These are phyloP conservation scores for Sebastes schlegelii DNA, from an alignment of 2,113 vertebrate species.

Conservation along the genomic window DNA sequence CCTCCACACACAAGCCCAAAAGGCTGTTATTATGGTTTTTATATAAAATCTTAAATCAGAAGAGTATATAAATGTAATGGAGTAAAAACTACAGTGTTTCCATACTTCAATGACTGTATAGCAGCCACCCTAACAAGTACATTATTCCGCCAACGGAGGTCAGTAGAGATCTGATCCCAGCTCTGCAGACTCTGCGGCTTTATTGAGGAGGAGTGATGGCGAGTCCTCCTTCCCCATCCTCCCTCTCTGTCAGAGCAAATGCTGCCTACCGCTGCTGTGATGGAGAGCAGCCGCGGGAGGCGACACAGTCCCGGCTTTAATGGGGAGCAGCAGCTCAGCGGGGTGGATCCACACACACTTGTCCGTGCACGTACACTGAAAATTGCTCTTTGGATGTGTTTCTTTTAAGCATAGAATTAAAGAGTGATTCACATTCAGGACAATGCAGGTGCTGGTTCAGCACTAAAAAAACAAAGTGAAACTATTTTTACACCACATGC, in stretches of 20 bases:
- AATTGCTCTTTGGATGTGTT: not conserved
- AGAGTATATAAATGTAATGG: too few relatives aligned
- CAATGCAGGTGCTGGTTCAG: slow-evolving; percentile 2
- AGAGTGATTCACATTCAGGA: slow-evolving; percentile 14
- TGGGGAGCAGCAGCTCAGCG: slow-evolving; percentile 11
- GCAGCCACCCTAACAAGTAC: not conserved
- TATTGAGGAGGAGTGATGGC: not conserved
- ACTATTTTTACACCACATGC: not conserved
- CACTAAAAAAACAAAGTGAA: slow-evolving; percentile 8
- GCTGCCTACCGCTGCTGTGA: slow-evolving; percentile 48
- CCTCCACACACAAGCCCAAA: too few relatives aligned
- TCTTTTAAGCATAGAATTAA: slow-evolving; percentile 18
- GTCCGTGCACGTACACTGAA: not conserved
- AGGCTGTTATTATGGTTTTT: too few relatives aligned
- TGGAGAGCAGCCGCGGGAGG: slow-evolving; percentile 55
- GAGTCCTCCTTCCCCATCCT: not conserved
- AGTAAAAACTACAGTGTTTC: not conserved
- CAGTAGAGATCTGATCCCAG: slow-evolving; percentile 57
- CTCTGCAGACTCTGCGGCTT: not conserved
- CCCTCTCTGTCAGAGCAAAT: slow-evolving; percentile 31
- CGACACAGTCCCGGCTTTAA: slow-evolving; percentile 29
- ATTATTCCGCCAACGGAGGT: slow-evolving; percentile 42
- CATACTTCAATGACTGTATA: not conserved
- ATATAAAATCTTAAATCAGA: not conserved
- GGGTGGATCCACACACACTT: not conserved